Percentiles rank a stretch among this genome's conserved stretches.
Evolutionary conservation across 2,797 vertebrate species (phyloP).

Genomic region (Fistularia tabacaria): DNA sequence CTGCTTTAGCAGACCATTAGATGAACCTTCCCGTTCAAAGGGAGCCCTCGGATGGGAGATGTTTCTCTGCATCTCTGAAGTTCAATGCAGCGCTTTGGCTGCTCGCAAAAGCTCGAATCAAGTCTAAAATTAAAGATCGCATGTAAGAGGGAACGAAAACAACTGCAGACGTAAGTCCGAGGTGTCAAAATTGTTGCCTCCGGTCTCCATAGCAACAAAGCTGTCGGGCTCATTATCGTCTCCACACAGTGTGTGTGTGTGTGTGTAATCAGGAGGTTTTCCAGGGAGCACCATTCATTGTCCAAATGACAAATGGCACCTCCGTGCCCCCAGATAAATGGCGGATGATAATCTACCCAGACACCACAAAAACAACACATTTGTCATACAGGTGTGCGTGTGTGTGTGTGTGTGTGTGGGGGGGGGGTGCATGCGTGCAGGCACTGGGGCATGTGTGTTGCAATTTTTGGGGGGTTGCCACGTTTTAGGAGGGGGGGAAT

Average conservation of each 20-base stretch:
- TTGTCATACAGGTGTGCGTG: conserved; percentile 59
- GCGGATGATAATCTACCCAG: conserved; percentile 69
- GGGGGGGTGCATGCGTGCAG: neutral
- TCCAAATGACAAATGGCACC: conserved; percentile 74
- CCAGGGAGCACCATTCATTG: conserved; percentile 67
- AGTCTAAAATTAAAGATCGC: conserved; percentile 43
- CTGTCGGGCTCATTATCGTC: conserved; percentile 74
- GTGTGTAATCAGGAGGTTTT: conserved; percentile 69
- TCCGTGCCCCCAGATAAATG: conserved; percentile 70
- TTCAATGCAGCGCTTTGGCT: too few relatives aligned
- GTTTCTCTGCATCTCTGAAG: too few relatives aligned
- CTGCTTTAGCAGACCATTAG: too few relatives aligned
- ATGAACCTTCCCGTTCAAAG: too few relatives aligned
- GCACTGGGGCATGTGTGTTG: neutral
- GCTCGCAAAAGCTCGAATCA: conserved; percentile 27
- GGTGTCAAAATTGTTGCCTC: conserved; percentile 63
- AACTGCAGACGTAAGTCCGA: conserved; percentile 53
- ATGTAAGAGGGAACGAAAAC: conserved; percentile 31
- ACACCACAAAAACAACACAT: conserved; percentile 67
- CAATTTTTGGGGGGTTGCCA: neutral
- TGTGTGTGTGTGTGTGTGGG: conserved; percentile 3
- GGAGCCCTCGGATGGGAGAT: too few relatives aligned
- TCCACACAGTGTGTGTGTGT: conserved; percentile 45
- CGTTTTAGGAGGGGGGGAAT: neutral
- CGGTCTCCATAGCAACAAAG: conserved; percentile 77